Evolutionary conservation across 2,113 vertebrate species (phyloP).

Genomic region (Porphyrio hochstetteri): DNA sequence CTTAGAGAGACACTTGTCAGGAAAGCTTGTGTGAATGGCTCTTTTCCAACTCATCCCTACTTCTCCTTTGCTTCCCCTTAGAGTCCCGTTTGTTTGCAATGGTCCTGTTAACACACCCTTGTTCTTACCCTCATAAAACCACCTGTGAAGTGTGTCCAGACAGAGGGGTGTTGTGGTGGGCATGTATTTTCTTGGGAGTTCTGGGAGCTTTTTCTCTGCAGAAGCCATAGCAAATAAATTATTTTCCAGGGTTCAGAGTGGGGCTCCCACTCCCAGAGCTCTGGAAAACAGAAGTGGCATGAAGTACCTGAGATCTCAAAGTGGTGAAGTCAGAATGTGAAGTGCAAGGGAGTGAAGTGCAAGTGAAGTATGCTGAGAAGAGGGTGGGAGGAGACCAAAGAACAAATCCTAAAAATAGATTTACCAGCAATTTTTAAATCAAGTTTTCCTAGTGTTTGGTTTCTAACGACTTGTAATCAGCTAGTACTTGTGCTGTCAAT

Average conservation of each 20-base stretch:
- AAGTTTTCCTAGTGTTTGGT: background rate
- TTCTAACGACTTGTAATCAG: background rate
- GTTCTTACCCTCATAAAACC: background rate
- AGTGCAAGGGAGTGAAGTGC: background rate
- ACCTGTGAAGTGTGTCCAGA: background rate
- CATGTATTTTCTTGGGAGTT: background rate
- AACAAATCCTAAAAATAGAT: background rate
- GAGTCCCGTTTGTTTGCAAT: background rate
- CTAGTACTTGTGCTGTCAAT: background rate
- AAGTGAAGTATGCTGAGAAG: background rate
- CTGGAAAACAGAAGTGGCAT: rapidly evolving
- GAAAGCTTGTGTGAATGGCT: background rate
- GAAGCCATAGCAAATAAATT: background rate
- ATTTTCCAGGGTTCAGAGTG: background rate
- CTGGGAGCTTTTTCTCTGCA: background rate
- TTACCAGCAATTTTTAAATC: background rate
- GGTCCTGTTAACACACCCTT: background rate
- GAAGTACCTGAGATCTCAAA: background rate
- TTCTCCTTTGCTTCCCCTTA: background rate
- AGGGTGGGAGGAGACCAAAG: background rate
- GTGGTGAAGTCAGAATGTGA: background rate
- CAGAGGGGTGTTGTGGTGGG: background rate
- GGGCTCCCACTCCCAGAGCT: background rate
- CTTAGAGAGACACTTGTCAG: background rate
- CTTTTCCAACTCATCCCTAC: background rate